phyloP scores from a whole-genome alignment of 2,113 vertebrate species.

The Bettongia penicillata region DNA sequence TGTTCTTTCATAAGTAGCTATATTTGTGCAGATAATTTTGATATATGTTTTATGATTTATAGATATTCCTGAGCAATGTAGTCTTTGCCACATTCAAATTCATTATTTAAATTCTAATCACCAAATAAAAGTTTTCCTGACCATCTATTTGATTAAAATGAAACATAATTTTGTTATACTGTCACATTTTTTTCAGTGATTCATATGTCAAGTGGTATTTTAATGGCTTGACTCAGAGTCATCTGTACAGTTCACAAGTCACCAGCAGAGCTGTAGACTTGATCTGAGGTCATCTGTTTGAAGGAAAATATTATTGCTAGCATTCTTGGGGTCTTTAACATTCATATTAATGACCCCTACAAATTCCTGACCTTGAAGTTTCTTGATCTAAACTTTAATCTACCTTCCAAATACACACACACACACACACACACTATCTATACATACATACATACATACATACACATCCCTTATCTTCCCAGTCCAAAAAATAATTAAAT shows the following conservation, averaged over 20 bases:
- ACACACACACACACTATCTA: neutral
- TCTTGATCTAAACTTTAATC: neutral
- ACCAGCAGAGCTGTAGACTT: neutral
- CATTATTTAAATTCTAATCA: neutral
- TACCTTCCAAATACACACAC: neutral
- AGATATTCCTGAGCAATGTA: neutral
- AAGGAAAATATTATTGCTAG: conserved; percentile 8
- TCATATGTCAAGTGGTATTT: neutral
- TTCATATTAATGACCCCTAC: neutral
- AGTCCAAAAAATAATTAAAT: neutral
- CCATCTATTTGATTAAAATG: neutral
- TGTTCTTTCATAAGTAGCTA: neutral
- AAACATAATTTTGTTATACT: neutral
- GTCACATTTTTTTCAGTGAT: neutral
- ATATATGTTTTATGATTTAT: neutral
- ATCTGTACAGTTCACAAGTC: neutral
- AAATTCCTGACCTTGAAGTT: neutral
- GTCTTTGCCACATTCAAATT: neutral
- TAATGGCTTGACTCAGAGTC: neutral
- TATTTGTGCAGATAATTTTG: neutral
- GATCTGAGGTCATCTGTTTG: conserved; percentile 18
- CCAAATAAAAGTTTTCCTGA: neutral
- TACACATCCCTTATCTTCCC: neutral
- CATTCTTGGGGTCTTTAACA: neutral
- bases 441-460: neutral